Evolutionary conservation across 2,888 invertebrate species (phyloP).

Genomic region (Ceriagrion tenellum): DNA sequence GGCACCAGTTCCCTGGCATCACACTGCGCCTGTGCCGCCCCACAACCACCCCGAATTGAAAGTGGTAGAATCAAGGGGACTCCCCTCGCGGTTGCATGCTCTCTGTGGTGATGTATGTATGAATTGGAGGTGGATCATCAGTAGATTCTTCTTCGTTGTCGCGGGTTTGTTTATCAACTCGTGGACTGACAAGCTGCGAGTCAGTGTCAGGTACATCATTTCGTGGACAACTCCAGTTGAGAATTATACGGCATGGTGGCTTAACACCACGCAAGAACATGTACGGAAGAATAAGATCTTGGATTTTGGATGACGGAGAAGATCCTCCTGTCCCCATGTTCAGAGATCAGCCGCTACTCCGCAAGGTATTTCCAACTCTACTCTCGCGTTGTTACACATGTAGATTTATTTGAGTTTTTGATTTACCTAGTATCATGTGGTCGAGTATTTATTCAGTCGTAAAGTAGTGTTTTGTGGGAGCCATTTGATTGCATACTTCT

Average conservation of each 20-base stretch:
- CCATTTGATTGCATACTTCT: neutral
- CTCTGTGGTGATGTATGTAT: conserved; percentile 17
- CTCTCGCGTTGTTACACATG: neutral
- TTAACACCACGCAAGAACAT: conserved; percentile 70
- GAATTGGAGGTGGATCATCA: conserved; percentile 59
- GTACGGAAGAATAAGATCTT: conserved; percentile 75
- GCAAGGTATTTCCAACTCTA: conserved; percentile 6
- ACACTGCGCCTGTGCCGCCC: conserved; percentile 52
- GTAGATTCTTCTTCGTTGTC: neutral
- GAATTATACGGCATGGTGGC: conserved; percentile 57
- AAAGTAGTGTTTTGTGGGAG: neutral
- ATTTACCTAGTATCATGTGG: neutral
- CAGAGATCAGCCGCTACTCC: conserved; percentile 52
- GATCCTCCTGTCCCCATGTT: conserved; percentile 71
- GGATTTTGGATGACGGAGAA: conserved; percentile 74
- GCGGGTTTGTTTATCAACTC: conserved; percentile 53
- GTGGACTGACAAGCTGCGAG: conserved; percentile 38
- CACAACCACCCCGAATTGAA: conserved; percentile 48
- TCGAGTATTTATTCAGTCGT: neutral
- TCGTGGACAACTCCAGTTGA: conserved; percentile 33
- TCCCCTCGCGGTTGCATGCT: conserved; percentile 21
- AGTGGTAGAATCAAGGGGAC: conserved; percentile 37
- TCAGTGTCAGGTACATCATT: conserved; percentile 36
- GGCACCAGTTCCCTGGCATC: neutral
- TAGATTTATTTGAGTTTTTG: neutral